These are phyloP conservation scores for Lasiommata megera DNA, from an alignment of 2,888 invertebrate species.

Conservation along the genomic window DNA sequence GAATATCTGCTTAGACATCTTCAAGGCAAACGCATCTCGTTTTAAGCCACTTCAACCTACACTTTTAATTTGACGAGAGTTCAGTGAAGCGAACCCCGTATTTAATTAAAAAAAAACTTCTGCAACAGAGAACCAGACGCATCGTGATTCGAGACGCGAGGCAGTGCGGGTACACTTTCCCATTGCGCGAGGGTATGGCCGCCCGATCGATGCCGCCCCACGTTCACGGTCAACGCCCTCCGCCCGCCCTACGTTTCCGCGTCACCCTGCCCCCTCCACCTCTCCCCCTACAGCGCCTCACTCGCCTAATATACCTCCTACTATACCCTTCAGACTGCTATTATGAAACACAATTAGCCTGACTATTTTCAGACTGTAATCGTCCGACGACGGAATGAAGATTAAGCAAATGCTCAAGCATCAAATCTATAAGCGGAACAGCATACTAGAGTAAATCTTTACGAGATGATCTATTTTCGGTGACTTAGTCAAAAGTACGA, in stretches of 20 bases:
- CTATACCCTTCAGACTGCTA: constrained; percentile 62
- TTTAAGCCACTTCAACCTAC: too few species aligned
- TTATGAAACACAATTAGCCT: constrained; percentile 75
- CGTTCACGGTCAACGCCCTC: constrained; percentile 81
- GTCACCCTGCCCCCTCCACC: constrained; percentile 51
- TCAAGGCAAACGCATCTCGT: too few species aligned
- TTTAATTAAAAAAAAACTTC: too few species aligned
- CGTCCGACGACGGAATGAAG: constrained; percentile 43
- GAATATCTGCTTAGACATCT: too few species aligned
- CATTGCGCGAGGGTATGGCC: constrained; percentile 80
- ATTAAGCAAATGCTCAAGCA: constrained; percentile 40
- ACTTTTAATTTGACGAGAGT: too few species aligned
- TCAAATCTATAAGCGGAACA: constrained; percentile 25
- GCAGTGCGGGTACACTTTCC: constrained; percentile 39
- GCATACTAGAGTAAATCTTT: constrained; percentile 4
- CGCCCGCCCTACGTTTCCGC: constrained; percentile 80
- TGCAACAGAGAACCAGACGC: constrained; percentile 10
- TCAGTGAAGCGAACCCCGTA: too few species aligned
- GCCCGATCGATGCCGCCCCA: constrained; percentile 76
- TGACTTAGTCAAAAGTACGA: not conserved
- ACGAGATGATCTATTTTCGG: constrained; percentile 9
- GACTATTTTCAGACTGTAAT: constrained; percentile 65
- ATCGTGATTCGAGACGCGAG: constrained; percentile 24
- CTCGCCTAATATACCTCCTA: constrained; percentile 69
- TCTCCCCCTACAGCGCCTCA: constrained; percentile 37